phyloP scores from a whole-genome alignment of 2,797 vertebrate species.

The Paedocypris micromegethes region DNA sequence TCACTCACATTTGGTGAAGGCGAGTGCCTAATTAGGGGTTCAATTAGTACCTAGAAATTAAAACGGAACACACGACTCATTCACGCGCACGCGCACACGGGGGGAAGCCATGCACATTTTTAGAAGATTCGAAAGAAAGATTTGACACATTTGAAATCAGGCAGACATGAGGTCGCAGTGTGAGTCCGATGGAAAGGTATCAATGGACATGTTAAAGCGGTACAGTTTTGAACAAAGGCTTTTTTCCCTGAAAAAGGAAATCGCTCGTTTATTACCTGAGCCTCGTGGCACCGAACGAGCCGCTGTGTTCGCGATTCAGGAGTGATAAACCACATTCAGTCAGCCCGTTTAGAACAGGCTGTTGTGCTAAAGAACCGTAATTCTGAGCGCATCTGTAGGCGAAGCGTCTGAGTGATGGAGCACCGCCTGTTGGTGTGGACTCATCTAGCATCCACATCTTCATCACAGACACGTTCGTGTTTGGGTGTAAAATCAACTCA shows the following conservation, averaged over 20 bases:
- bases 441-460: slow-evolving; percentile 34
- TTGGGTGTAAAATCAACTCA: too few species aligned
- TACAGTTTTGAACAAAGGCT: neutral
- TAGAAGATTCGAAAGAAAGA: too few species aligned
- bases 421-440: slow-evolving; percentile 67
- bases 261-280: slow-evolving; percentile 42
- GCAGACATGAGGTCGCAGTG: too few species aligned
- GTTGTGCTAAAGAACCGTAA: slow-evolving; percentile 26
- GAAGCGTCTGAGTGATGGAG: slow-evolving; percentile 45
- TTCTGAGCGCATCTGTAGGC: slow-evolving; percentile 26
- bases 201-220: neutral
- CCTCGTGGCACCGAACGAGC: slow-evolving; percentile 48
- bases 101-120: too few species aligned
- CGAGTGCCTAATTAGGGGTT: too few species aligned
- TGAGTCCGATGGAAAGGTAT: neutral
- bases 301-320: slow-evolving; percentile 61
- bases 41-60: too few species aligned
- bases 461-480: neutral
- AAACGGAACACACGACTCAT: too few species aligned
- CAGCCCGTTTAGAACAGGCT: slow-evolving; percentile 34
- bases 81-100: too few species aligned
- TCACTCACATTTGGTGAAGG: too few species aligned
- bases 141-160: too few species aligned
- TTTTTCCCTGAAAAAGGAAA: neutral
- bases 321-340: slow-evolving; percentile 19